Evolutionary conservation across 2,797 vertebrate species (phyloP).

Genomic region (Betta splendens): DNA sequence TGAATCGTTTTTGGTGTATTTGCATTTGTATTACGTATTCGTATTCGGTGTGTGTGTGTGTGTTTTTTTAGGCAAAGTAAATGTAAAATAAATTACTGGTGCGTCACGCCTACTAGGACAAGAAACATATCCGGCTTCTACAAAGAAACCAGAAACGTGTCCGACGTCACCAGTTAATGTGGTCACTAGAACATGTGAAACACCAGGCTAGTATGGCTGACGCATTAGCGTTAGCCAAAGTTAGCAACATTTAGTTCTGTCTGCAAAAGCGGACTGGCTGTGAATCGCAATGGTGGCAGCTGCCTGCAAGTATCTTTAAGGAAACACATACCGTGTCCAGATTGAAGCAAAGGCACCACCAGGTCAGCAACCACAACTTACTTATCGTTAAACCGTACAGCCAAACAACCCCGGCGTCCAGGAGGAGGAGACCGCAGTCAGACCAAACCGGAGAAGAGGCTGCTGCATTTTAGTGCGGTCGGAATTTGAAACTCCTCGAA

Average conservation of each 20-base stretch:
- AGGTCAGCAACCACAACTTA: slow-evolving; percentile 30
- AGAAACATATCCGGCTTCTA: no score
- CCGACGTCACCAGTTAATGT: background rate
- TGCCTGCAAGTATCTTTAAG: no score
- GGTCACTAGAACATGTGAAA: background rate
- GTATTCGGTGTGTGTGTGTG: no score
- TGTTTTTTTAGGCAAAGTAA: background rate
- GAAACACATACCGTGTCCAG: slow-evolving; percentile 12
- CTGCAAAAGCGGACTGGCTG: background rate
- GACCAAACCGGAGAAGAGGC: accelerated
- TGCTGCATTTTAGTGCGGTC: background rate
- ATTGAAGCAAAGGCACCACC: background rate
- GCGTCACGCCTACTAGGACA: no score
- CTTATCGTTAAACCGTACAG: background rate
- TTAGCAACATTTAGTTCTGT: background rate
- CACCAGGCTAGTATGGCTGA: background rate
- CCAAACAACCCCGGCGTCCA: background rate
- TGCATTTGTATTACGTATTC: no score
- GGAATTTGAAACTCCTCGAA: background rate
- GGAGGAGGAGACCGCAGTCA: background rate
- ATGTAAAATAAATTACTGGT: background rate
- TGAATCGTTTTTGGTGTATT: no score
- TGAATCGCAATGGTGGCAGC: background rate
- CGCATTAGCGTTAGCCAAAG: slow-evolving; percentile 3
- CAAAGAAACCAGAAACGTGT: no score